Evolutionary conservation across 2,113 vertebrate genomes (phyloP).

Genomic region (Menura novaehollandiae): DNA sequence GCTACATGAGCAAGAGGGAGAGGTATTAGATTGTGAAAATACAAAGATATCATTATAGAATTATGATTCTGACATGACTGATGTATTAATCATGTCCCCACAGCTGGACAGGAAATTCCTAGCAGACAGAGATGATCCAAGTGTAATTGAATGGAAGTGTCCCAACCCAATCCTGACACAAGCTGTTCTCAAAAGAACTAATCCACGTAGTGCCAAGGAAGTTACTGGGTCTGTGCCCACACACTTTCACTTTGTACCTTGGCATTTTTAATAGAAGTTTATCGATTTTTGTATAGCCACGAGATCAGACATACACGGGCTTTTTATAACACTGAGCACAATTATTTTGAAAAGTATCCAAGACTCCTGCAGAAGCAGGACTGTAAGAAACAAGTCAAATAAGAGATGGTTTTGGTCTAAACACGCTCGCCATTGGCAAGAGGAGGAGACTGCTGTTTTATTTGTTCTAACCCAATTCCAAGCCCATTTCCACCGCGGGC

Average conservation of each 20-base stretch:
- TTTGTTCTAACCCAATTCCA: background rate
- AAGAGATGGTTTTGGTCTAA: background rate
- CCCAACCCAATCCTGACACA: background rate
- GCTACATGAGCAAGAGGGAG: background rate
- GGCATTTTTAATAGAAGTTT: background rate
- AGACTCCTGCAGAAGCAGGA: background rate
- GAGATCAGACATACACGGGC: background rate
- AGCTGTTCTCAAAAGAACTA: background rate
- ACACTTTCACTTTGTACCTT: background rate
- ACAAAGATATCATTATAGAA: background rate
- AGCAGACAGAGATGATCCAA: background rate
- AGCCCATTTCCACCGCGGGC: background rate
- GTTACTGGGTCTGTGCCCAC: background rate
- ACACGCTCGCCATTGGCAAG: background rate
- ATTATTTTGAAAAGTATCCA: background rate
- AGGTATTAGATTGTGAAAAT: background rate
- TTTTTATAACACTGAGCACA: background rate
- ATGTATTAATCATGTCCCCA: background rate
- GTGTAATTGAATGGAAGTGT: background rate
- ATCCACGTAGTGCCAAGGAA: background rate
- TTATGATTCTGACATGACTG: background rate
- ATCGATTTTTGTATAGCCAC: background rate
- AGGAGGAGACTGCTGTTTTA: background rate
- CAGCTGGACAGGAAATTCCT: background rate
- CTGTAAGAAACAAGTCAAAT: background rate